Percentiles rank a stretch among this genome's conserved stretches.
Conservation (phyloP, 1,140 invertebrate species). For the Heliconius eleuchia region DNA sequence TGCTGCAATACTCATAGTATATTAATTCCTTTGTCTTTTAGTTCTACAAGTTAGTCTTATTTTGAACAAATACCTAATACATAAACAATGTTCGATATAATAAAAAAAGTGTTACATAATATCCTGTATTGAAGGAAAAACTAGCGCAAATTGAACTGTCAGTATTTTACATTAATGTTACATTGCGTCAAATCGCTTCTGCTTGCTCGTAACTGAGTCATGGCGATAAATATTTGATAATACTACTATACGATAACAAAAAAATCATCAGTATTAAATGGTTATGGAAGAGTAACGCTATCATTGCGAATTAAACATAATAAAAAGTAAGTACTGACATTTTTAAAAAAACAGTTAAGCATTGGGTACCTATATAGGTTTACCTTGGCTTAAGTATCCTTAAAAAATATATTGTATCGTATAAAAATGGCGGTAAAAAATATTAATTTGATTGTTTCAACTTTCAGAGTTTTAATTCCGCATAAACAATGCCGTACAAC, state of each 20-base stretch:
- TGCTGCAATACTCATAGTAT: not conserved
- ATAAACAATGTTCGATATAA: not conserved
- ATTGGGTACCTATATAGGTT: not conserved
- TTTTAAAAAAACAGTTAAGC: not conserved
- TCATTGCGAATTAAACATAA: not conserved
- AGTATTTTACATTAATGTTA: not conserved
- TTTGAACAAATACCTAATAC: not conserved
- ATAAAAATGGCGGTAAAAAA: not conserved
- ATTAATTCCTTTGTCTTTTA: conserved; percentile 2
- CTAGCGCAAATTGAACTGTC: not conserved
- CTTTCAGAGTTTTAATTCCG: not conserved
- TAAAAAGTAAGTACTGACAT: not conserved
- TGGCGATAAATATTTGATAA: conserved; percentile 10
- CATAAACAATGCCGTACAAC: conserved; percentile 15
- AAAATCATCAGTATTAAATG: conserved; percentile 11
- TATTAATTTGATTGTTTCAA: not conserved
- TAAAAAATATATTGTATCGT: not conserved
- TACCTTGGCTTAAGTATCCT: not conserved
- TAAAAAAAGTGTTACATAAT: not conserved
- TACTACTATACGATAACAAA: not conserved
- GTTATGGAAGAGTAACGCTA: not conserved
- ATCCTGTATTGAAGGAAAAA: not conserved
- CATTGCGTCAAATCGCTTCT: not conserved
- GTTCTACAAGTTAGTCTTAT: not conserved
- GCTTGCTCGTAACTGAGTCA: not conserved